Evolutionary conservation across 2,113 vertebrate species (phyloP), one percentile per base, ranked within the genome.

Genomic region (Atherinomorus stipes): DNA sequence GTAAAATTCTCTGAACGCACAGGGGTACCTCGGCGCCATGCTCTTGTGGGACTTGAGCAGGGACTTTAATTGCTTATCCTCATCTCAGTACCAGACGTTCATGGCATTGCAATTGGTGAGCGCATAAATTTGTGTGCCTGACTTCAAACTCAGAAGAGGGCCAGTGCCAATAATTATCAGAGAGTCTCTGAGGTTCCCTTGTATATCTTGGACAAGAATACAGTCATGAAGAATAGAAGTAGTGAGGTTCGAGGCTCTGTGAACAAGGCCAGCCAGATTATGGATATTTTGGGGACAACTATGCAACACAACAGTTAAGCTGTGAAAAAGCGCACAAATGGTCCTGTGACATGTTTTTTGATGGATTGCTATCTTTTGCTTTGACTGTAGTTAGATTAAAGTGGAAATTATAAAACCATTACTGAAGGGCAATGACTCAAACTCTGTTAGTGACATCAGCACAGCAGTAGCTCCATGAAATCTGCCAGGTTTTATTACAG

Each of bases 21-120:
- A 79, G n/a, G n/a, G 86, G 90, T 89, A 81, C 76, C 74, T 58
- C 61, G 73, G 78, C 87, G 83, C 85, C 84, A 76, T 2, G 57
- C 69, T 76, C 89, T 81, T 18, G 4, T 1, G 52, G 66, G 89
- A 73, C 64, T 64, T 6, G 47, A 65, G 63, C 76, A 54, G 62
- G n/a, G 67, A 63, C 40, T 85, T 85, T 88, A 90, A 87, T 82
- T 71, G 80, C 85, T 85, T 77, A 66, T 87, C 87, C 66, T 85
- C 60, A n/a, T 85, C 85, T 71, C 67, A 0, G 25, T 28, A 19
- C 64, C n/a, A 68, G 61, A 69, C 58, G 18, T 68, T 78, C 15
- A 52, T 67, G 82, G 63, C 78, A 19, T 31, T 74, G 79, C 72
- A 62, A 44, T 81, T 51, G 83, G 64, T 59, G 83, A 19, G 53